Base-by-base conservation (phyloP, 2,113 vertebrate species). In the Cacatua alba region DNA sequence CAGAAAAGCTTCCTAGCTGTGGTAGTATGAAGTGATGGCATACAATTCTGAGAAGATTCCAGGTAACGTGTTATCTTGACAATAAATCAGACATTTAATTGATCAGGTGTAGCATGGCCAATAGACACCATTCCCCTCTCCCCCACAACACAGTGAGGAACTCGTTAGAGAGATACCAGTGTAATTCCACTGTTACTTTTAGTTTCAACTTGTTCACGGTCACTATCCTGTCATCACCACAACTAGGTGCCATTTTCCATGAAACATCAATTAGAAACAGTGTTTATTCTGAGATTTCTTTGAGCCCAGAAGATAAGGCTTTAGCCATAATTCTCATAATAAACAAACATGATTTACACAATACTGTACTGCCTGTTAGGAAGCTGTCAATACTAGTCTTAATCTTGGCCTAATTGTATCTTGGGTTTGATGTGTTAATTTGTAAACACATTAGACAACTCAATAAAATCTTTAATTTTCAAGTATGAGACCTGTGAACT, bases 391-490 rank as follows among this genome's bases (percentile, higher is more conserved):
- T 33, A 70, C 28, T 25, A 83, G 43, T 68, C 39, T 78, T 96
- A 78, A 71, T 78, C 75, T 6, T 51, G 29, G 60, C 43, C 82
- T 92, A 88, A 94, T 71, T 92, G 65, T 65, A 77, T 23, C 76
- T 69, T 77, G 41, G 39, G 2, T 86, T 93, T 86, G 70, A 93
- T 63, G 46, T 86, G 82, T 69, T 93, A 86, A 86, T 90, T 88
- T 88, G 76, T 82, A 86, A 92, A 93, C 80, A 90, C 52, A 83
- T 70, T 67, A 94, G 59, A 86, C 88, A 90, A 86, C 60, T 57
- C 71, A 88, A 93, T 90, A 90, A 80, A 95, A 92, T 59, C 67
- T 86, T 86, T 92, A 53, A 86, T 90, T 92, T 88, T 92, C 59
- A 74, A 86, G 51, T 29, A 88, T 20, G 41, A 90, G 60, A 29